Evolutionary conservation across 2,888 invertebrate species (phyloP), one percentile per base, ranked within the genome.

Genomic region (Ecdyonurus torrentis): DNA sequence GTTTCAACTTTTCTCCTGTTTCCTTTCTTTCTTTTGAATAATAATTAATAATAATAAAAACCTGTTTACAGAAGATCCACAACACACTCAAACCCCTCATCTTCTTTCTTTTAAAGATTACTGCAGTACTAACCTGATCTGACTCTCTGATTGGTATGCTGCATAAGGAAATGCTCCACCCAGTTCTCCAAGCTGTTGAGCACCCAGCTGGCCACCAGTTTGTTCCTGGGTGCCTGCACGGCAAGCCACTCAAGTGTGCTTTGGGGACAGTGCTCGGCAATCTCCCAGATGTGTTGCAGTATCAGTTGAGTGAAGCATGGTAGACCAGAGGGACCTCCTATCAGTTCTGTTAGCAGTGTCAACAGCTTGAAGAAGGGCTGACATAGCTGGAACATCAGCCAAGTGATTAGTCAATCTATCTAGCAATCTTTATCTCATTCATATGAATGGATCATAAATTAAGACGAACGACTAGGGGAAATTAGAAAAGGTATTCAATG

Each of bases 221-320:
- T 89, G 76, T 93, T 95, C 65, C 93, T 83, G 0, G 92, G 76
- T 61, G 86, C 85, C 78, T 89, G 89, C 65, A 87, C 73, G 3
- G 91, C 88, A 64, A 95, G 79, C 95, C 95, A 95, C 74, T 95
- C 95, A 2, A 95, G 78, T 60, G 93, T 91, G 7, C 91, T 89
- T 73, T 92, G 91, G 2, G 94, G 93, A 67, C 92, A 92, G 69
- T 87, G 88, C 72, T 94, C 91, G 0, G 91, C 91, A 5, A 55
- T 87, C 73, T 90, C 90, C 91, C 95, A 93, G 66, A 95, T 87
- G 22, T 90, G 83, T 67, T 89, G 86, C 65, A 95, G 78, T 67
- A 92, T 89, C 64, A 93, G 79, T 74, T 92, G 91, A 0, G 93
- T 93, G 79, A 92, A 95, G 72, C 91, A 90, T 0, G 94, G 93